Evolutionary conservation across 2,888 invertebrate genomes (phyloP).

Genomic region (Salticus scenicus): DNA sequence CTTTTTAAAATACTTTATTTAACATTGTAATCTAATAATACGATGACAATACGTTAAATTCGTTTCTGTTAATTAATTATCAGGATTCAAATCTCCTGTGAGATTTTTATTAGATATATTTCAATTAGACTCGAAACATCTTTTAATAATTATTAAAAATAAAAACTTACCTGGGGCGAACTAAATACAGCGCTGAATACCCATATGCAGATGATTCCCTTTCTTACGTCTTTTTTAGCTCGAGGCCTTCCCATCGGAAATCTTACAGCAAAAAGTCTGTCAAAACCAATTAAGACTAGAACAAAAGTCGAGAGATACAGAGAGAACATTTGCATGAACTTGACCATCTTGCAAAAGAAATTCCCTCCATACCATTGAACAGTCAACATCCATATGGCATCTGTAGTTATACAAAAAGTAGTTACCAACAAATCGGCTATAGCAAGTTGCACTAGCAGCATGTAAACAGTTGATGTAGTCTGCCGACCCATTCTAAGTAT

Average conservation of each 20-base stretch:
- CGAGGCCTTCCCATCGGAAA: constrained; percentile 85
- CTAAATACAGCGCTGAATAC: constrained; percentile 83
- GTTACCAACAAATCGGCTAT: constrained; percentile 88
- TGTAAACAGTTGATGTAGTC: constrained; percentile 79
- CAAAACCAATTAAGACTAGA: constrained; percentile 87
- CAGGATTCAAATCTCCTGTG: no score
- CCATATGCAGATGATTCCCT: constrained; percentile 84
- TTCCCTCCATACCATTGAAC: constrained; percentile 90
- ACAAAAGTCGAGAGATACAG: constrained; percentile 88
- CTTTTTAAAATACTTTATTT: no score
- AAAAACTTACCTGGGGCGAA: constrained; percentile 84
- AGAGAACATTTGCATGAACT: constrained; percentile 87
- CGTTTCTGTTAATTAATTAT: no score
- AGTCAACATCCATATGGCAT: constrained; percentile 85
- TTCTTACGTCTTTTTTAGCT: constrained; percentile 81
- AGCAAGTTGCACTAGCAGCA: constrained; percentile 87
- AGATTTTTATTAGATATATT: no score
- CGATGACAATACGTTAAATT: no score
- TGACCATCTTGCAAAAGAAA: constrained; percentile 85
- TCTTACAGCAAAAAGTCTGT: constrained; percentile 85
- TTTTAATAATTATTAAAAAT: no score
- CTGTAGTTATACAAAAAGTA: constrained; percentile 86
- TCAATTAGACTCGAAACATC: no score
- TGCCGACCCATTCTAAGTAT: constrained; percentile 81
- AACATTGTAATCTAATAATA: no score